phyloP scores from a whole-genome alignment of 2,113 vertebrate genomes.

The Salvelinus fontinalis region DNA sequence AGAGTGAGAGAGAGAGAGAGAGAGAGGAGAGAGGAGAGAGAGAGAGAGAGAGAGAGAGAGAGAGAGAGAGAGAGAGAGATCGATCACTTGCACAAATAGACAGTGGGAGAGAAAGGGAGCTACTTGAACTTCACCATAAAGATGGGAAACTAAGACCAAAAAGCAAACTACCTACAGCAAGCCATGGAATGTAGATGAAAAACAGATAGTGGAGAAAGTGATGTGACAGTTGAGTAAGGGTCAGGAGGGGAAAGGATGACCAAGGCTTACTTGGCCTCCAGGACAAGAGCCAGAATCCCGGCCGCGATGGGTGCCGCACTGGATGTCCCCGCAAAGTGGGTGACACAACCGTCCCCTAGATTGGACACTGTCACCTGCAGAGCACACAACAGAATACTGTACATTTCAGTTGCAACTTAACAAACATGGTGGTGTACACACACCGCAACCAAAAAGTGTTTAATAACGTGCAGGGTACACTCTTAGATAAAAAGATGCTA shows the following conservation, averaged over 20 bases:
- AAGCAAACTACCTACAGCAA: background rate
- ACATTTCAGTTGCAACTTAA: background rate
- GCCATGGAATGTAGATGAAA: too few species aligned
- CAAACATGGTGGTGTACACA: background rate
- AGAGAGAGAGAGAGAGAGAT: too few species aligned
- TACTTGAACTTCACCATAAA: too few species aligned
- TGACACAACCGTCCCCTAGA: slow-evolving; percentile 68
- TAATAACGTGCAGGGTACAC: background rate
- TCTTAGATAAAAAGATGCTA: too few species aligned
- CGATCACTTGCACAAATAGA: background rate
- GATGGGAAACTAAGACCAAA: background rate
- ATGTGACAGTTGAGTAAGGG: too few species aligned
- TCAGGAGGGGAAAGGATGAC: too few species aligned
- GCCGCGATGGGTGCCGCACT: slow-evolving; percentile 54
- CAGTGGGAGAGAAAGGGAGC: background rate
- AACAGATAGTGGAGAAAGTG: too few species aligned
- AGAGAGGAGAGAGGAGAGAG: too few species aligned
- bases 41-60: too few species aligned
- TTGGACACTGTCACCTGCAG: slow-evolving; percentile 82
- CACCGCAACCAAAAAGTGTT: background rate
- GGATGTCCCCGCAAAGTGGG: slow-evolving; percentile 70
- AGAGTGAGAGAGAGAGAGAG: too few species aligned
- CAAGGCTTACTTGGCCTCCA: slow-evolving; percentile 68
- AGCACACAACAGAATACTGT: slow-evolving; percentile 53
- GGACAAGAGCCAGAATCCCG: slow-evolving; percentile 63